These are phyloP conservation scores for Strigamia maritima DNA, from an alignment of 2,888 invertebrate species.

Conservation along the genomic window DNA sequence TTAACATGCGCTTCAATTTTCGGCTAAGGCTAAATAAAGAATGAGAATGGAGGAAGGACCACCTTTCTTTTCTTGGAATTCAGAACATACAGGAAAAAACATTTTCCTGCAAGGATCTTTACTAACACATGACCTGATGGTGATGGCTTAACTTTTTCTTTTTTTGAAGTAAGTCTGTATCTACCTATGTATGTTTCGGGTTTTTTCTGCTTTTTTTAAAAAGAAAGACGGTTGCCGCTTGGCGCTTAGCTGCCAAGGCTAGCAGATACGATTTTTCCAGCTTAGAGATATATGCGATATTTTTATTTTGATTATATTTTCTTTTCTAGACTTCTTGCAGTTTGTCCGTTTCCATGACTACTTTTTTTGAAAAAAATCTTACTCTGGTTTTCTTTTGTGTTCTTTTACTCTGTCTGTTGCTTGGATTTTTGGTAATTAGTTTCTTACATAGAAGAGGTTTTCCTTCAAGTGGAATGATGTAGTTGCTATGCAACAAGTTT, in stretches of 20 bases:
- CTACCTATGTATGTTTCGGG: too few relatives aligned
- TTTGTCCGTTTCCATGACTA: constrained; percentile 13
- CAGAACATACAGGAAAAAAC: background rate
- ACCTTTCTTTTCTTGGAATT: background rate
- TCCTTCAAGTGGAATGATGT: constrained; percentile 16
- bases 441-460: background rate
- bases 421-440: constrained; percentile 29
- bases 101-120: background rate
- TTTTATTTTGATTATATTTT: constrained; percentile 1
- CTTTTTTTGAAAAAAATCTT: background rate
- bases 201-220: too few relatives aligned
- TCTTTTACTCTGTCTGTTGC: background rate
- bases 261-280: background rate
- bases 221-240: background rate
- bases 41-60: background rate
- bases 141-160: background rate
- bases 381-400: background rate
- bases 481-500: constrained; percentile 27
- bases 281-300: background rate
- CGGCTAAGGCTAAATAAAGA: background rate
- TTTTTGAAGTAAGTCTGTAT: background rate
- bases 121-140: background rate
- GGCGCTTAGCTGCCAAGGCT: background rate
- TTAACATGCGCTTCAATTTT: too few relatives aligned
- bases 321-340: background rate